A percentile compares a stretch with the other conserved stretches of the same genome.
phyloP scores from a whole-genome alignment of 2,113 vertebrate species.

The Hypanus sabinus region DNA sequence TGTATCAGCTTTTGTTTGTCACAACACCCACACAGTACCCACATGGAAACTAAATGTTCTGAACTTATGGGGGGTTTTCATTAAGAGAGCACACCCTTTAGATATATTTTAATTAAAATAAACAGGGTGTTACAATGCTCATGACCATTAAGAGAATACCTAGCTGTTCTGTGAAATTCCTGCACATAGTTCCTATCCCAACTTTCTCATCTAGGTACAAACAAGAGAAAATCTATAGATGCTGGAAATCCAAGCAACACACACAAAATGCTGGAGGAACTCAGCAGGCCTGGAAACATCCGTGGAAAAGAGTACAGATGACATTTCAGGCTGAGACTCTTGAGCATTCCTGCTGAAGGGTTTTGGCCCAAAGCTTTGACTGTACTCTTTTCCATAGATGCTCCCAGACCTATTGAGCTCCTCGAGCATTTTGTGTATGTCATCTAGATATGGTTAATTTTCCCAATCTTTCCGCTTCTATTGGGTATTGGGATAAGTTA shows the following conservation, averaged over 20 bases:
- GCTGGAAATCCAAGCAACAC: no score
- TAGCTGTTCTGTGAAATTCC: neutral
- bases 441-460: neutral
- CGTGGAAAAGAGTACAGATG: no score
- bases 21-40: conserved; percentile 13
- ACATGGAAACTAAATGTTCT: conserved; percentile 34
- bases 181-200: neutral
- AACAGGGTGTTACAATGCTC: neutral
- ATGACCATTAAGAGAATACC: neutral
- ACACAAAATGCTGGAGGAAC: no score
- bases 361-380: no score
- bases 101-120: conserved; percentile 27
- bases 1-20: conserved; percentile 22
- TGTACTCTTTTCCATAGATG: no score
- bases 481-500: neutral
- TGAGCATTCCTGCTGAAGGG: no score
- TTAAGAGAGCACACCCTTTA: neutral
- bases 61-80: conserved; percentile 19
- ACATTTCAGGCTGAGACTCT: no score
- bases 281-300: no score
- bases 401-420: no score
- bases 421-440: no score
- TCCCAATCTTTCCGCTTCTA: neutral
- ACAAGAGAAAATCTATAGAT: no score
- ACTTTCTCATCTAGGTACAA: neutral